Conservation (phyloP, 2,888 invertebrate species). For the Pandemis cinnamomeana region DNA sequence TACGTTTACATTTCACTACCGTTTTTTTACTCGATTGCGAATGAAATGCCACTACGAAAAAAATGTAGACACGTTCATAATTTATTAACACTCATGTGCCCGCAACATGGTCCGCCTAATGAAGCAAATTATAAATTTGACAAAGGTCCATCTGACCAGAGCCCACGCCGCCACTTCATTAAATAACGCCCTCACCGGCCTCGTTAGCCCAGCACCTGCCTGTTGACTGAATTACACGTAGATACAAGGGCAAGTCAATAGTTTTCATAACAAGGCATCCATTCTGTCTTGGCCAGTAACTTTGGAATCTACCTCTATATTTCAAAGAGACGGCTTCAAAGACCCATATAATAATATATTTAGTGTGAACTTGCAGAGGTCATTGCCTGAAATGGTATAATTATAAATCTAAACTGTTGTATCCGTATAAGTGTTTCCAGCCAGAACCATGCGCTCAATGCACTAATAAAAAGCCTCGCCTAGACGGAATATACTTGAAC, state of each 20-base stretch:
- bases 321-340: not conserved
- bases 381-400: not conserved
- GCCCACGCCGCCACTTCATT: constrained; percentile 16
- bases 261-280: constrained; percentile 4
- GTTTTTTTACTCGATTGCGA: too few relatives aligned
- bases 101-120: constrained; percentile 15
- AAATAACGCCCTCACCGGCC: constrained; percentile 14
- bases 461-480: too few relatives aligned
- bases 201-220: constrained; percentile 1
- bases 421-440: too few relatives aligned
- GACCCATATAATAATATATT: not conserved
- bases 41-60: not conserved
- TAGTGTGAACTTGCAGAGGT: not conserved
- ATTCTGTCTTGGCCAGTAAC: constrained; percentile 1
- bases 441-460: too few relatives aligned
- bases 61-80: not conserved
- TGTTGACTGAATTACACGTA: constrained; percentile 4
- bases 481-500: too few relatives aligned
- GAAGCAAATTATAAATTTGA: constrained; percentile 21
- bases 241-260: not conserved
- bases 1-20: too few relatives aligned
- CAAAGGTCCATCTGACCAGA: constrained; percentile 19
- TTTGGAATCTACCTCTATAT: not conserved
- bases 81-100: constrained; percentile 4
- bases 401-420: too few relatives aligned